Evolutionary conservation across 1,140 invertebrate genomes (phyloP).

Genomic region (Asobara japonica): DNA sequence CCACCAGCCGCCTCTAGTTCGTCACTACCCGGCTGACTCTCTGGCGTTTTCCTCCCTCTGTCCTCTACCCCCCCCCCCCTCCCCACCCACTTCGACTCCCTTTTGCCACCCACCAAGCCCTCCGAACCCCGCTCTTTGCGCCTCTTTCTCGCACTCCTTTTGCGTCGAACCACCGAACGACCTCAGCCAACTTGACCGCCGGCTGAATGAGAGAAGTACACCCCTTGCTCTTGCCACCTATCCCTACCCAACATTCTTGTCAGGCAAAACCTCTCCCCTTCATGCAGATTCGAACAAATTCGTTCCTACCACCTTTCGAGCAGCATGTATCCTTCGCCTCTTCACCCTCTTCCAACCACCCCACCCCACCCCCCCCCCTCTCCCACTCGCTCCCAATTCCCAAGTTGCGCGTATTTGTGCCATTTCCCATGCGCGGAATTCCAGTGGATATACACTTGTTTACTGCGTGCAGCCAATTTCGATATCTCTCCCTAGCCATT

Average conservation of each 20-base stretch:
- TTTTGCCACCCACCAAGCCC: background rate
- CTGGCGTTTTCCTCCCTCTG: background rate
- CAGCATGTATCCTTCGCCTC: constrained; percentile 7
- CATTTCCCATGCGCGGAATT: background rate
- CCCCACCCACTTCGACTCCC: background rate
- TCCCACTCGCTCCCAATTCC: background rate
- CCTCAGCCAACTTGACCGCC: constrained; percentile 32
- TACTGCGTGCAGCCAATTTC: background rate
- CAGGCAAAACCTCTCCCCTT: constrained; percentile 21
- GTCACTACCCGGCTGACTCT: constrained; percentile 16
- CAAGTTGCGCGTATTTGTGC: background rate
- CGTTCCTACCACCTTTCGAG: constrained; percentile 25
- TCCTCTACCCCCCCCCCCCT: background rate
- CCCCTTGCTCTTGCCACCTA: background rate
- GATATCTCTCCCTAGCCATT: background rate
- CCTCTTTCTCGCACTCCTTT: constrained; percentile 20
- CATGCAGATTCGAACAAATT: constrained; percentile 40
- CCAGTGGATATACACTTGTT: background rate
- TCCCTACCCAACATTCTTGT: constrained; percentile 1
- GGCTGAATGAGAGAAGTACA: constrained; percentile 25
- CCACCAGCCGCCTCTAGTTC: constrained; percentile 7
- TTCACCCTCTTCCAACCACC: too few relatives aligned
- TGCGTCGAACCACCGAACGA: constrained; percentile 25
- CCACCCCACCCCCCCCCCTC: background rate
- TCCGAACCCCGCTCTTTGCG: background rate